Evolutionary conservation across 1,140 invertebrate genomes (phyloP).

Genomic region (Diachasma alloeum): DNA sequence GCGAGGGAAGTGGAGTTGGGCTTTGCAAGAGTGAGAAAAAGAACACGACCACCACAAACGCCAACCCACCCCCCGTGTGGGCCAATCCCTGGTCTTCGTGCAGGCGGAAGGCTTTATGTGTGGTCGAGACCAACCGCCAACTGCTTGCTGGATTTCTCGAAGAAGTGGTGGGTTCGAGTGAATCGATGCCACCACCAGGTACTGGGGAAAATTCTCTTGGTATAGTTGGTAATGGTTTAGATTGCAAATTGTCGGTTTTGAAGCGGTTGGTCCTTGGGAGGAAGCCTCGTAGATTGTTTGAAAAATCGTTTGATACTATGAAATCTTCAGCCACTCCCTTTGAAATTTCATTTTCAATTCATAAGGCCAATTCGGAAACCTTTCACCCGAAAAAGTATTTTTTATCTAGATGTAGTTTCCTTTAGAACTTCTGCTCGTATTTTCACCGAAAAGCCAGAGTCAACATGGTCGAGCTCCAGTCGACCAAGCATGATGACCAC

Average conservation of each 20-base stretch:
- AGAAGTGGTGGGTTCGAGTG: neutral
- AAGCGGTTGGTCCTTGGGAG: neutral
- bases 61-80: conserved; percentile 16
- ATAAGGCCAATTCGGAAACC: neutral
- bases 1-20: conserved; percentile 25
- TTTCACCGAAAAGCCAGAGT: conserved; percentile 10
- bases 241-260: neutral
- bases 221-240: neutral
- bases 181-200: neutral
- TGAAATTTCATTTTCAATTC: neutral
- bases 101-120: conserved; percentile 29
- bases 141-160: conserved; percentile 18
- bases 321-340: neutral
- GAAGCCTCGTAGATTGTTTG: neutral
- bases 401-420: neutral
- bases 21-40: conserved; percentile 14
- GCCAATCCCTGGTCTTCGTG: conserved; percentile 42
- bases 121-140: conserved; percentile 39
- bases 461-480: conserved; percentile 20
- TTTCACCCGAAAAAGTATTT: neutral
- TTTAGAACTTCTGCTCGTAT: neutral
- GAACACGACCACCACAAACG: conserved; percentile 38
- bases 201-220: neutral
- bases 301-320: neutral
- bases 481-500: conserved; percentile 27